Base-by-base conservation (phyloP, 1,140 invertebrate genomes). In the Drosophila guanche region DNA sequence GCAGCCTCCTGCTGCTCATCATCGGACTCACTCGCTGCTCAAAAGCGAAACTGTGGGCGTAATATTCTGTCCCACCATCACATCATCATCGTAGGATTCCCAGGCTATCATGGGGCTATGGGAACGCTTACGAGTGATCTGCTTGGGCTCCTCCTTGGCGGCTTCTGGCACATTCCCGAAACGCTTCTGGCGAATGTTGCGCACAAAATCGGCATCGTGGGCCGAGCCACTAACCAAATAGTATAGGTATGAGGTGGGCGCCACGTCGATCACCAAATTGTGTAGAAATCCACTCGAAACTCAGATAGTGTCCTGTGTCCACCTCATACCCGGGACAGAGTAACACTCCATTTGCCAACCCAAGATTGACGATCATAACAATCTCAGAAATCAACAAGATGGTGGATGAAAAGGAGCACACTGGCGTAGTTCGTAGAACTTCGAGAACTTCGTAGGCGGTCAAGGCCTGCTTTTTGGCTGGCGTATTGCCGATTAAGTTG, bases 11-110 rank as follows among this genome's bases (percentile, higher is more conserved):
- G 45, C 7, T 40, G 51, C 2, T 71, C 27, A 22, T 91, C 91
- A 43, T 91, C 66, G 52, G 67, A 91, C 4, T 91, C 90, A 57
- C 88, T 78, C 79, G 45, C 84, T 86, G 46, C 8, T 65, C 3
- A 89, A 61, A 25, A 85, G 78, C 3, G 76, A 20, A 14, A 40
- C 0, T 2, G n/a, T 0, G 0, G 58, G 23, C 2, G 40, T 46
- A 14, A 48, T 40, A 14, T 74, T 40, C 2, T 54, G 45, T 2
- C 42, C 22, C 4, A 77, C 12, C 51, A 63, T 22, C 1, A 88
- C 29, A 45, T 89, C 84, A 2, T 78, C 74, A 41, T 76, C 83
- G 22, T 66, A 76, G 16, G 55, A 51, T 25, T 81, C 81, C 81
- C 81, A 77, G 43, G 2, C 8, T 0, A 47, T 12, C 1, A 45